Percentiles rank a stretch among this genome's conserved stretches.
Evolutionary conservation across 1,140 invertebrate genomes (phyloP).

Genomic region (Anthonomus grandis): DNA sequence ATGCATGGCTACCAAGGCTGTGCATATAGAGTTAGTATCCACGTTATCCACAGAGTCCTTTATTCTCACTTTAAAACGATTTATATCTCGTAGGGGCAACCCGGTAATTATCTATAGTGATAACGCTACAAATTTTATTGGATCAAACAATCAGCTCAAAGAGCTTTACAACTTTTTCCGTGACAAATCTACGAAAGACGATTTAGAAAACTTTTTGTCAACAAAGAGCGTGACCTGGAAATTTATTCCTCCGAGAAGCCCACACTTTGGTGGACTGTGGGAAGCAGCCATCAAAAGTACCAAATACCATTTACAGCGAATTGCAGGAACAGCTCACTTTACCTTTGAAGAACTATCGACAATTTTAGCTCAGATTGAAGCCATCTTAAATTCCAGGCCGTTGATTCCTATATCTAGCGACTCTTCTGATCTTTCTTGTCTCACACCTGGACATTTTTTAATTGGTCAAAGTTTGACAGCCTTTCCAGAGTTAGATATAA

Average conservation of each 20-base stretch:
- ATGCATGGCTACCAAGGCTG: slow-evolving; percentile 24
- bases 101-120: slow-evolving; percentile 17
- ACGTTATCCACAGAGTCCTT: slow-evolving; percentile 15
- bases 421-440: too few relatives aligned
- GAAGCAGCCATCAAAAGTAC: slow-evolving; percentile 2
- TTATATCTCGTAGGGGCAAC: slow-evolving; percentile 16
- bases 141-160: slow-evolving; percentile 10
- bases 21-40: slow-evolving; percentile 18
- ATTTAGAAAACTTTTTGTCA: slow-evolving; percentile 5
- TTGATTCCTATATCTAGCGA: too few relatives aligned
- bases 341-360: too few relatives aligned
- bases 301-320: slow-evolving; percentile 4
- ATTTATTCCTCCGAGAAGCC: slow-evolving; percentile 11
- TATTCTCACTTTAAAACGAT: slow-evolving; percentile 12
- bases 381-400: too few relatives aligned
- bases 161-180: slow-evolving; percentile 13
- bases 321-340: slow-evolving; percentile 6
- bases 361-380: too few relatives aligned
- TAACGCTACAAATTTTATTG: slow-evolving; percentile 24
- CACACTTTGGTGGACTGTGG: slow-evolving; percentile 12
- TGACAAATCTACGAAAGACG: too few relatives aligned
- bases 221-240: slow-evolving; percentile 3
- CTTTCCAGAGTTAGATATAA: too few relatives aligned
- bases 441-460: too few relatives aligned
- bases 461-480: too few relatives aligned